Percentiles rank a stretch among this genome's conserved stretches.
Evolutionary conservation across 2,113 vertebrate genomes (phyloP).

Genomic region (Oryzias curvinotus): DNA sequence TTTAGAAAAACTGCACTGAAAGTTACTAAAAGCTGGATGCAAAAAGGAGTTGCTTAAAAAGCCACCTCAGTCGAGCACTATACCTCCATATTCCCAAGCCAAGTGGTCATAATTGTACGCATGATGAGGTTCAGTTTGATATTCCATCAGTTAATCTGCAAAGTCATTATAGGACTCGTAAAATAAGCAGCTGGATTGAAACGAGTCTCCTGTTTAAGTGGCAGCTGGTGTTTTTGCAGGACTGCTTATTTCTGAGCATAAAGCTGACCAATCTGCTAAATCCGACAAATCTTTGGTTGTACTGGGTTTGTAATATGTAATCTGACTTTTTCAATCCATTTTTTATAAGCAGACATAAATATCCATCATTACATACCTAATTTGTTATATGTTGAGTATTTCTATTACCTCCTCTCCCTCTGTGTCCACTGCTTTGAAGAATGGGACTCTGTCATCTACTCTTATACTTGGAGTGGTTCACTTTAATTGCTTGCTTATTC

Average conservation of each 20-base stretch:
- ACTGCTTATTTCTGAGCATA: background rate
- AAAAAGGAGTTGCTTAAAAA: too few relatives aligned
- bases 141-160: background rate
- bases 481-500: constrained; percentile 47
- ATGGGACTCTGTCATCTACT: constrained; percentile 24
- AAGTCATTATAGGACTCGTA: background rate
- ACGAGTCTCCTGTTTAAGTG: background rate
- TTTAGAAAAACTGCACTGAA: too few relatives aligned
- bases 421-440: constrained; percentile 31
- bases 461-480: constrained; percentile 31
- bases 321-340: too few relatives aligned
- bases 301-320: background rate
- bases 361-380: constrained; percentile 14
- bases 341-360: background rate
- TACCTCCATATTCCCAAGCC: background rate
- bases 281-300: background rate
- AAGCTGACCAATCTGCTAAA: background rate
- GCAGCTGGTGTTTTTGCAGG: background rate
- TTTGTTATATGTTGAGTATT: constrained; percentile 1
- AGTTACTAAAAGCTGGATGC: too few relatives aligned
- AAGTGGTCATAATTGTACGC: background rate
- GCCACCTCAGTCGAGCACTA: too few relatives aligned
- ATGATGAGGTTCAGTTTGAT: background rate
- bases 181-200: background rate
- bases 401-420: constrained; percentile 8